Conservation (phyloP, 2,797 vertebrate species). For the Parauchenoglanis punctatus region DNA sequence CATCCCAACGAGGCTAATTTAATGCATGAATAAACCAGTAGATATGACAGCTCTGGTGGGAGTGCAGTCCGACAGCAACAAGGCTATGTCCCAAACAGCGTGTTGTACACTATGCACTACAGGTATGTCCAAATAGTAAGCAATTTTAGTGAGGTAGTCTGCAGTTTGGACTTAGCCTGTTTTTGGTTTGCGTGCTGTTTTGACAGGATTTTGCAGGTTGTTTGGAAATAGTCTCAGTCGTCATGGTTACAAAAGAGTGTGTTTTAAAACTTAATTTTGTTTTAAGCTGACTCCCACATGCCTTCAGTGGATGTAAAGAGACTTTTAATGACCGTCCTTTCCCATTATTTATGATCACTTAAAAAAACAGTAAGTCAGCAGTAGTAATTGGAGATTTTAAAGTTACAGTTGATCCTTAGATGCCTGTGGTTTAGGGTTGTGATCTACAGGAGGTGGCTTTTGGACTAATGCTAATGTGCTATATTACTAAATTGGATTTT, state of each 20-base stretch:
- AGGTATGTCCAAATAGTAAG: not conserved
- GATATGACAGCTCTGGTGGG: not conserved
- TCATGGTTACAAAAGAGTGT: not conserved
- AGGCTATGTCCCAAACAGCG: not conserved
- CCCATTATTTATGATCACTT: not conserved
- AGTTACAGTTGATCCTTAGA: constrained; percentile 69
- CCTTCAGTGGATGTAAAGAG: not conserved
- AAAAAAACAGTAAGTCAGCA: constrained; percentile 44
- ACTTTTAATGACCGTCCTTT: not conserved
- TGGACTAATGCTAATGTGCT: constrained; percentile 57
- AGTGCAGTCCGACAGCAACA: not conserved
- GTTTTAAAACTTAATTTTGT: not conserved
- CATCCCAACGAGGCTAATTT: not conserved
- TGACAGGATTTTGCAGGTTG: not conserved
- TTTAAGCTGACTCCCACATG: not conserved
- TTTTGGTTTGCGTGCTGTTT: not conserved
- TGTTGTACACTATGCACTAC: not conserved
- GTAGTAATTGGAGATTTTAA: constrained; percentile 57
- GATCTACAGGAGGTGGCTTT: constrained; percentile 62
- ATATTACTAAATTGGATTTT: not conserved
- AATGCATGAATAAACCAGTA: not conserved
- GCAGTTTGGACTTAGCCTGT: not conserved
- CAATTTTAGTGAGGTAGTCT: not conserved
- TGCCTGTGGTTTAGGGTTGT: constrained; percentile 71
- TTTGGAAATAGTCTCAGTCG: not conserved